Evolutionary conservation across 2,888 invertebrate species (phyloP), one percentile per base, ranked within the genome.

Genomic region (Xiphydria camelus): DNA sequence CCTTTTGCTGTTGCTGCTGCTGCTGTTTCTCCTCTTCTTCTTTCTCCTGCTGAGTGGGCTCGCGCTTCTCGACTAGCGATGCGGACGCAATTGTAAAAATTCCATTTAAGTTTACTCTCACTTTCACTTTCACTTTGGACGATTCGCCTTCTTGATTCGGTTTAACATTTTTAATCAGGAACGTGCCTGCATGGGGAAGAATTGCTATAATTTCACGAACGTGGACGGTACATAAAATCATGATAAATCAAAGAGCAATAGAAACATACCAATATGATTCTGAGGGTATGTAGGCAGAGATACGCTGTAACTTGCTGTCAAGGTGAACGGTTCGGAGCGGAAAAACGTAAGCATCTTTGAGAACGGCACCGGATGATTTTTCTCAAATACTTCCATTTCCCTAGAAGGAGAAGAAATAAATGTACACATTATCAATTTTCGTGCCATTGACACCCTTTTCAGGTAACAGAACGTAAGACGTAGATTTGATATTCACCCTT

Each of bases 111-210:
- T 97, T 96, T 41, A 99, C 83, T 61, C 96, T 84, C 4, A 94
- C 93, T 80, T 97, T 98, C 3, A 99, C 88, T 78, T 97, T 97
- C 1, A 98, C 89, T 77, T 95, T 97, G 53, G 93, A 89, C n/a
- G 89, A 85, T 66, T 94, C 94, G 20, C 95, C 95, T 51, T 91
- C 91, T 0, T 89, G 77, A 19, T 87, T 89, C 3, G 97, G 91
- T 61, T 88, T 87, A 4, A 98, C 84, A 67, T 92, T 90, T 65
- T 85, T 86, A 48, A 94, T 85, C 35, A 82, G 78, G 84, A 89
- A 93, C 46, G 83, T 80, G 55, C 88, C 89, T 88, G 59, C 17
- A 7, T 2, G 19, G 5, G 6, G 4, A 10, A 9, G 12, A 3
- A 18, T 32, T 21, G 23, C 14, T 12, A 41, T 18, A 19, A 23